Conservation (phyloP, 1,140 invertebrate genomes). For the Sarcophaga peregrina region DNA sequence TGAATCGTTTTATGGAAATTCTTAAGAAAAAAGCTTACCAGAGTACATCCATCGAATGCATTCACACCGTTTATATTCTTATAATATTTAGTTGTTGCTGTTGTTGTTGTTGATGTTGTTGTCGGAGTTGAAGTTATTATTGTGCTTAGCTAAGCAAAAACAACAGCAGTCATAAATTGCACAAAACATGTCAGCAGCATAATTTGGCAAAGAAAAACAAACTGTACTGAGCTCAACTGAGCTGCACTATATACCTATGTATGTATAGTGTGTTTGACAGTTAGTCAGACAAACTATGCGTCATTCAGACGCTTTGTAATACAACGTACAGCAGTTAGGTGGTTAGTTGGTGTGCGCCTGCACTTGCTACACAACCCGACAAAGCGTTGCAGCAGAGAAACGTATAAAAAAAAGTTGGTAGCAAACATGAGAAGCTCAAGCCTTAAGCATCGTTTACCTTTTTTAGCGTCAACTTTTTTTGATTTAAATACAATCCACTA, state of each 20-base stretch:
- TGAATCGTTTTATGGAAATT: background rate
- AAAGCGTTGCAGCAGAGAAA: background rate
- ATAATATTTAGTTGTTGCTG: too few species aligned
- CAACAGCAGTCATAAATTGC: constrained; percentile 33
- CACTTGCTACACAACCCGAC: background rate
- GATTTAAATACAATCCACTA: background rate
- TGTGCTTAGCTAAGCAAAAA: constrained; percentile 17
- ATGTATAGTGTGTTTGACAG: background rate
- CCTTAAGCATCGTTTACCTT: background rate
- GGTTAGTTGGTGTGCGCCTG: background rate
- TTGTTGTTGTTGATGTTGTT: too few species aligned
- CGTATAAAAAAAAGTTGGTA: background rate
- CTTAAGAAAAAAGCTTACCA: background rate
- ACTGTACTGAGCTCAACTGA: too few species aligned
- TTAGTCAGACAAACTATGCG: background rate
- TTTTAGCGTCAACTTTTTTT: background rate
- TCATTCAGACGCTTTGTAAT: background rate
- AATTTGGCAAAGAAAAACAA: constrained; percentile 34
- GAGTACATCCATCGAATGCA: constrained; percentile 4
- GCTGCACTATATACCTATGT: too few species aligned
- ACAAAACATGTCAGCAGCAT: constrained; percentile 41
- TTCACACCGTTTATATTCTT: background rate
- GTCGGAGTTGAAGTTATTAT: background rate
- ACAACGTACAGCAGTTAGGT: background rate
- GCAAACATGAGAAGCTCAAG: background rate